Evolutionary conservation across 2,113 vertebrate genomes (phyloP).

Genomic region (Saccopteryx bilineata): DNA sequence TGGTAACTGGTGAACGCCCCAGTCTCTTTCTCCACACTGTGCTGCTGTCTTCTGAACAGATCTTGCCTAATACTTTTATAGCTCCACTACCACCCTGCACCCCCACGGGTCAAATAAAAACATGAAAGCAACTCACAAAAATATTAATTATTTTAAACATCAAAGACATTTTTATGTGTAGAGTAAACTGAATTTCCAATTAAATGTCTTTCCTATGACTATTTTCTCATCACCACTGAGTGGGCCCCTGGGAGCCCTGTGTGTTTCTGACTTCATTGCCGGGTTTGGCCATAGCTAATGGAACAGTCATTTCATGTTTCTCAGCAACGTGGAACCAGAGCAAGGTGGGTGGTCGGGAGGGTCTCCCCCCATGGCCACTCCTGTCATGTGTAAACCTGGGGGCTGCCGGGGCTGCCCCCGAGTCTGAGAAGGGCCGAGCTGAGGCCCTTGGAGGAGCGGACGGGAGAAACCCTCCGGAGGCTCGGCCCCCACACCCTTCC

Average conservation of each 20-base stretch:
- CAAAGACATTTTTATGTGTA: slow-evolving; percentile 82
- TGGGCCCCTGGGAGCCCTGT: slow-evolving; percentile 14
- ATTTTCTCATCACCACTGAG: slow-evolving; percentile 73
- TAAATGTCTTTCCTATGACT: slow-evolving; percentile 83
- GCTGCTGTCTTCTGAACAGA: not conserved
- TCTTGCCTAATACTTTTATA: slow-evolving; percentile 10
- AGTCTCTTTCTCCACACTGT: not conserved
- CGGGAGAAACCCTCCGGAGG: not conserved
- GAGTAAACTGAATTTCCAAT: slow-evolving; percentile 83
- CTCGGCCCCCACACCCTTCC: not conserved
- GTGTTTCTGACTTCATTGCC: slow-evolving; percentile 36
- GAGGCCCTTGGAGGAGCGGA: not conserved
- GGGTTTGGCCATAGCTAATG: slow-evolving; percentile 7
- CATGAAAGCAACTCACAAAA: slow-evolving; percentile 72
- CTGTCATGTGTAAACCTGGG: not conserved
- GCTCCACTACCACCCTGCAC: not conserved
- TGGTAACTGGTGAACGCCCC: not conserved
- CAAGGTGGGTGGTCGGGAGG: not conserved
- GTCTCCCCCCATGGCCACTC: not conserved
- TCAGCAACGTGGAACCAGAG: not conserved
- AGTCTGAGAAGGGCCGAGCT: not conserved
- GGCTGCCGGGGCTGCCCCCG: not conserved
- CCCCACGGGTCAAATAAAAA: slow-evolving; percentile 69
- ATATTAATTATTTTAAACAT: slow-evolving; percentile 83
- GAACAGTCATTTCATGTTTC: not conserved